Evolutionary conservation across 2,113 vertebrate species (phyloP), one percentile per base, ranked within the genome.

Genomic region (Crotophaga sulcirostris): DNA sequence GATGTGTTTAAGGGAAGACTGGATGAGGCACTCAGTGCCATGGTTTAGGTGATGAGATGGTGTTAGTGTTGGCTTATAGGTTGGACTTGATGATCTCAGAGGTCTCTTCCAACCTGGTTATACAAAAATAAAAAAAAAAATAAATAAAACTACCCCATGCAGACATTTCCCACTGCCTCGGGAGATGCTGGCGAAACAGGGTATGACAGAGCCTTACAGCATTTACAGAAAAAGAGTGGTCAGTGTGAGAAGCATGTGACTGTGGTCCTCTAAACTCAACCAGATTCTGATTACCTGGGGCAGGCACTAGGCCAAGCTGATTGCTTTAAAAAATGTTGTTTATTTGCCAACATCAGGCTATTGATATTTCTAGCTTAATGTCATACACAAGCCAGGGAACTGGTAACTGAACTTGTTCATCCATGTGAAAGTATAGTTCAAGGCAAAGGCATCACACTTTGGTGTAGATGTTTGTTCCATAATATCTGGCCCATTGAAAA

Each of bases 111-210:
- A n/a, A n/a, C n/a, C n/a, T n/a, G n/a, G n/a, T n/a, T n/a, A n/a
- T n/a, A n/a, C n/a, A n/a, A n/a, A n/a, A n/a, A n/a, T n/a, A n/a
- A n/a, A n/a, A n/a, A n/a, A n/a, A n/a, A n/a, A n/a, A n/a, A n/a
- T n/a, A n/a, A n/a, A n/a, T n/a, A n/a, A n/a, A n/a, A n/a, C 54
- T 31, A 24, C 2, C 23, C 33, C 9, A 3, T 20, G 16, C 18
- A 74, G 42, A 15, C 0, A 0, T 69, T 64, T 79, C 49, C 38
- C 21, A 56, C 4, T 0, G 1, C 29, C 40, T 25, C 0, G 0
- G 40, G 44, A 73, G 62, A 42, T 19, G 13, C 1, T 3, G n/a
- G n/a, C 0, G 0, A 63, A 77, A 38, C 0, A 2, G 26, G 33
- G 12, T 44, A 33, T 34, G 75, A 63, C 56, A 56, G 62, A 85